Evolutionary conservation across 2,113 vertebrate species (phyloP), one percentile per base, ranked within the genome.

Genomic region (Nannospalax galili): DNA sequence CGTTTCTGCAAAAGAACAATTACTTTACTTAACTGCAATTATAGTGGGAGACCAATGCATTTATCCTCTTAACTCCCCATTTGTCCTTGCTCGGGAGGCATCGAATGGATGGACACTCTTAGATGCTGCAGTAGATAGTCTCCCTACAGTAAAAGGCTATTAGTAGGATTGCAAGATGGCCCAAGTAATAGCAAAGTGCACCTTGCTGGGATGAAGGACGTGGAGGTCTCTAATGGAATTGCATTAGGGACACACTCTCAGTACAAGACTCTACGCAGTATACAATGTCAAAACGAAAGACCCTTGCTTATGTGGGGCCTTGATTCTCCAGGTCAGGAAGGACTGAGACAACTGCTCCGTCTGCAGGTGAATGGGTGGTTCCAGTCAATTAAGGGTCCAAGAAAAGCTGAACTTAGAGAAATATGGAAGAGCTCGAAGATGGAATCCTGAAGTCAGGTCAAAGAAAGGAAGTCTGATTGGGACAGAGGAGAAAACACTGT

Each of bases 141-240:
- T 96, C 48, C 73, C 75, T 40, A 26, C 92, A 81, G 77, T 96
- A 97, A 98, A 96, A 97, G 92, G 94, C 96, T 91, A 87, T 97
- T 96, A 97, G 93, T 69, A 73, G 96, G 84, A 93, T 84, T 86
- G 96, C 67, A 60, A 37, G 58, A 37, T 1, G 17, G 40, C 42
- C 80, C 11, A 37, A 89, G 81, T 89, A 24, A 81, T 30, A 30
- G 88, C 94, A 92, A 92, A 97, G 95, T 84, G 90, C 92, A 84
- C 35, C 93, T 95, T 85, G 15, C 0, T 92, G 56, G 14, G 42
- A 37, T 3, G 87, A 94, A 92, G 93, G 89, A 88, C 90, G 4
- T 0, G 14, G 88, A 7, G 17, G 56, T 90, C 88, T 79, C 93
- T 96, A 96, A 97, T 88, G 97, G 95, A 95, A 86, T 28, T 58